phyloP scores from a whole-genome alignment of 1,140 invertebrate species.

The Drosophila kohkoa region DNA sequence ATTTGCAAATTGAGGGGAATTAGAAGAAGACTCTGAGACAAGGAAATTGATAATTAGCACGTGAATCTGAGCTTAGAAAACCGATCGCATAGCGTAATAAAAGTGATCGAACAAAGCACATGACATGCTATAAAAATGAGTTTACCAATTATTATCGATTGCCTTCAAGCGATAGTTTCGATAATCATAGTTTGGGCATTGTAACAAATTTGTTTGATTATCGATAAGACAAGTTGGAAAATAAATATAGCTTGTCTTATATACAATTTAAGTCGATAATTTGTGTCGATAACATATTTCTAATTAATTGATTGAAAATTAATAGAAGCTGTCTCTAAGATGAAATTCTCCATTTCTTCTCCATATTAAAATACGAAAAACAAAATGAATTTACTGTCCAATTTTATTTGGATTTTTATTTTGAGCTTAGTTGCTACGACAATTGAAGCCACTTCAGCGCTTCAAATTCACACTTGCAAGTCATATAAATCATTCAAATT shows the following conservation, averaged over 20 bases:
- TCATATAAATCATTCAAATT: slow-evolving; percentile 37
- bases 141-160: too few species aligned
- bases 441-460: not conserved
- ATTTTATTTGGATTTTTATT: too few species aligned
- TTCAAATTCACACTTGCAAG: too few species aligned
- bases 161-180: not conserved
- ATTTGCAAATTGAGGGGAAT: slow-evolving; percentile 26
- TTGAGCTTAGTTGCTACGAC: too few species aligned
- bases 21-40: not conserved
- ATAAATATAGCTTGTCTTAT: not conserved
- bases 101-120: not conserved
- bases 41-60: slow-evolving; percentile 12
- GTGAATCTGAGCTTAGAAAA: slow-evolving; percentile 12
- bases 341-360: too few species aligned
- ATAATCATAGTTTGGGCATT: not conserved
- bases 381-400: too few species aligned
- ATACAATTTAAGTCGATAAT: not conserved
- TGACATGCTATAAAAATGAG: not conserved
- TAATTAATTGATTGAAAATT: too few species aligned
- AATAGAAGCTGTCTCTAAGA: too few species aligned
- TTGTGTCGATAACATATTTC: not conserved
- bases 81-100: not conserved
- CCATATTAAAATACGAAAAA: too few species aligned
- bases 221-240: not conserved
- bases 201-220: not conserved